These are phyloP conservation scores for Dinoponera quadriceps DNA, from an alignment of 1,140 invertebrate genomes.

Conservation along the genomic window DNA sequence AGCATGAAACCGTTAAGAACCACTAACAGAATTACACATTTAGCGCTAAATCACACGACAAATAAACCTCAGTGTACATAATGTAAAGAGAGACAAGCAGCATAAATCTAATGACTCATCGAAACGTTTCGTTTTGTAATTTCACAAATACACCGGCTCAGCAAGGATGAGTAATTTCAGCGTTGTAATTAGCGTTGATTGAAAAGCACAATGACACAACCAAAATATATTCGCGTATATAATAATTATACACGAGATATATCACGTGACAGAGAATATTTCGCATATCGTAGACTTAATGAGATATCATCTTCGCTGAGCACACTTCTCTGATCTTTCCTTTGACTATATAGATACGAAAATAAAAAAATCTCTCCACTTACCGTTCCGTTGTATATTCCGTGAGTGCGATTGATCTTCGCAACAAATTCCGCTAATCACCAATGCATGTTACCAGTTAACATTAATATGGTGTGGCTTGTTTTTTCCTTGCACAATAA, in stretches of 20 bases:
- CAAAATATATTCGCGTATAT: slow-evolving; percentile 1
- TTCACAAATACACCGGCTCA: slow-evolving; percentile 76
- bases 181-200: not conserved
- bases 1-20: slow-evolving; percentile 66
- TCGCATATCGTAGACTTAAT: too few relatives aligned
- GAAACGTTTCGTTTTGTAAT: slow-evolving; percentile 79
- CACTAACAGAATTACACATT: slow-evolving; percentile 65
- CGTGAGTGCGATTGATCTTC: slow-evolving; percentile 61
- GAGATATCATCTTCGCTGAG: slow-evolving; percentile 74
- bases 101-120: slow-evolving; percentile 81
- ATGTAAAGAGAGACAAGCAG: slow-evolving; percentile 83
- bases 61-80: slow-evolving; percentile 81
- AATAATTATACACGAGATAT: too few relatives aligned
- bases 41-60: slow-evolving; percentile 69
- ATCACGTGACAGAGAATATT: too few relatives aligned
- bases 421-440: slow-evolving; percentile 55
- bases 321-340: slow-evolving; percentile 74
- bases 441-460: slow-evolving; percentile 70
- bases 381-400: slow-evolving; percentile 61
- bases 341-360: slow-evolving; percentile 68
- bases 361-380: slow-evolving; percentile 54
- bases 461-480: slow-evolving; percentile 73
- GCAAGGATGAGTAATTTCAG: slow-evolving; percentile 68
- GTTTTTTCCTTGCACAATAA: slow-evolving; percentile 72
- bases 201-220: not conserved